Base-by-base conservation (phyloP, 2,888 invertebrate species). In the Pollenia amentaria region DNA sequence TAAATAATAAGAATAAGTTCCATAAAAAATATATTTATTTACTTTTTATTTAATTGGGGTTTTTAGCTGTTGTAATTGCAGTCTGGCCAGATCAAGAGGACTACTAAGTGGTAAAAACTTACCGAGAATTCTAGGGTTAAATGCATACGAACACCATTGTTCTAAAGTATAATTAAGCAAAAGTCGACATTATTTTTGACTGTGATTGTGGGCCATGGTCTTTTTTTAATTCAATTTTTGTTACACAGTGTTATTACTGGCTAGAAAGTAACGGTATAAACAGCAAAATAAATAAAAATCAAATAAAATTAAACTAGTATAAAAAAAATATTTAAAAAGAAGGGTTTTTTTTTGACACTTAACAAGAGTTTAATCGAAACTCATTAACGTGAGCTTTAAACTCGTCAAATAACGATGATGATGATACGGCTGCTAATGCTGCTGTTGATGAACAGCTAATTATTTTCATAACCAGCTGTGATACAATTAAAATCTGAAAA, bases 391-490 rank as follows among this genome's bases (percentile, higher is more conserved):
- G 40, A 44, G 60, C 40, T 48, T 77, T 67, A 6, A 48, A 38
- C 40, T 10, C 67, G 62, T 80, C 80, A 75, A 18, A 82, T 82
- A 16, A 48, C 3, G 38, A 69, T 29, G 48, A 11, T n/a, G n/a
- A 67, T 48, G 38, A 18, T 14, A n/a, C 44, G 21, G 46, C 44
- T 46, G 46, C 4, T 67, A 1, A 2, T 67, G 65, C 14, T 9
- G 16, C 10, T 69, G 48, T 11, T 70, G 64, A 84, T 79, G 75
- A 70, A 51, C 62, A 75, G 76, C 80, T 80, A 80, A 85, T 85
- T 80, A 85, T 76, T 76, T 80, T 67, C 65, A 57, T 80, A 76
- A 70, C 85, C 85, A 85, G 85, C 85, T 85, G 80, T n/a, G 84
- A n/a, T 64, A 40, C 6, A 14, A 51, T n/a, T 16, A 11, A 46